Base-by-base conservation (phyloP, 2,888 invertebrate species). In the Onthophagus sagittarius region DNA sequence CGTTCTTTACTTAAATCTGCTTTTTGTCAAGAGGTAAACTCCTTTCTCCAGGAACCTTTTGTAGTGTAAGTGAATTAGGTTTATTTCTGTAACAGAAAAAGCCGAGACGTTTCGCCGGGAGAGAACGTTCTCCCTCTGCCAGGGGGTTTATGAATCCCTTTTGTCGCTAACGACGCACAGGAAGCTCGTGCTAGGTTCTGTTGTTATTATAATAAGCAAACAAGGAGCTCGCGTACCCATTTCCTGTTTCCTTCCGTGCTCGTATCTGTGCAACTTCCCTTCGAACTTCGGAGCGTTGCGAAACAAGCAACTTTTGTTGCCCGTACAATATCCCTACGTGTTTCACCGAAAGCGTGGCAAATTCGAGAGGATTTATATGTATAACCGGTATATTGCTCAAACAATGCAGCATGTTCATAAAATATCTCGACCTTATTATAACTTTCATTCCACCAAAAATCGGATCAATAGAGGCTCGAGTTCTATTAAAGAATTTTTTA, bases 221-320 rank as follows among this genome's bases (percentile, higher is more conserved):
- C 79, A 79, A 79, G 78, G 79, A 80, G 80, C 79, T 79, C 78
- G 78, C 77, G 77, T 79, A 79, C 77, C 77, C 80, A 78, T 79
- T 79, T 79, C 80, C 78, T 79, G 78, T 76, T 80, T 80, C 80
- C 80, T 81, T 81, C 81, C 80, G 39, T 11, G 39, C 39, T 53
- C 39, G 39, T 53, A 53, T 53, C 39, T 53, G 39, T 53, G 39
- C 39, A 53, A 53, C 39, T 53, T 53, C 39, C 39, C 39, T 53
- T 53, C 39, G 39, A 53, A 53, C 39, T 53, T 11, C 9, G 39
- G 9, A 53, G 39, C 39, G 39, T 53, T 53, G 39, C 39, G 39
- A 53, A 53, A 53, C 39, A 11, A 11, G 9, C 7, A 53, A 53
- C 39, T 53, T 53, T 53, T 53, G 39, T 53, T 53, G 39, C 39